Percentiles rank a stretch among this genome's conserved stretches.
These are phyloP conservation scores for Hemicentrotus pulcherrimus DNA, from an alignment of 35 echinoderm and acorn worm genomes.

Conservation along the genomic window DNA sequence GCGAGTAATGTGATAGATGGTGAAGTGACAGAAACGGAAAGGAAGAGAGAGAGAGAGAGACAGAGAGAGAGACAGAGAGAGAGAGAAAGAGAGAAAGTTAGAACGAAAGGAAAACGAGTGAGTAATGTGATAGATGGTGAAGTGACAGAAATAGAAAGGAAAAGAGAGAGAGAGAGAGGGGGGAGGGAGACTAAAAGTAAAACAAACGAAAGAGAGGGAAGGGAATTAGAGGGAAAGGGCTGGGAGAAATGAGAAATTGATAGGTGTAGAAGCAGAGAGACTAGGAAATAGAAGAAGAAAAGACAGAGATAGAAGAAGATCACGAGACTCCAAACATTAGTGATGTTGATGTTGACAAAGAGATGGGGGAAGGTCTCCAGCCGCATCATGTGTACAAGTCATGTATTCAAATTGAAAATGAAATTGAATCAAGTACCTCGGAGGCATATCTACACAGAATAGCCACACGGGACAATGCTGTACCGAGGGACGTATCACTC, in stretches of 20 bases:
- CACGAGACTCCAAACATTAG: too few species aligned
- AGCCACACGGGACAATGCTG: not conserved
- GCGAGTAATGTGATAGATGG: not conserved
- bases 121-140: not conserved
- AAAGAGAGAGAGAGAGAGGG: not conserved
- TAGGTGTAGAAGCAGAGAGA: too few species aligned
- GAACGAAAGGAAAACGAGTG: not conserved
- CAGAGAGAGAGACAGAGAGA: not conserved
- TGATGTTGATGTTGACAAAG: too few species aligned
- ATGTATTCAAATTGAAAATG: constrained; percentile 45
- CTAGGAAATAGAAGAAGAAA: too few species aligned
- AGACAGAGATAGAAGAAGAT: too few species aligned
- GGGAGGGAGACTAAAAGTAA: too few species aligned
- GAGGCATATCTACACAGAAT: not conserved
- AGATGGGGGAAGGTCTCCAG: not conserved
- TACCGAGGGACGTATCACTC: not conserved
- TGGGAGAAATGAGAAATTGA: too few species aligned
- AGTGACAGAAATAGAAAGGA: not conserved
- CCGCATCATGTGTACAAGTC: not conserved
- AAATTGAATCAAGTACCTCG: constrained; percentile 29
- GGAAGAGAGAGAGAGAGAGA: not conserved
- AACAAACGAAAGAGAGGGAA: too few species aligned
- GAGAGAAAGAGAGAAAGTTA: not conserved
- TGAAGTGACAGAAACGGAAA: not conserved
- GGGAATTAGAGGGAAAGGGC: too few species aligned